Evolutionary conservation across 2,888 invertebrate species (phyloP).

Genomic region (Tenthredo notha): DNA sequence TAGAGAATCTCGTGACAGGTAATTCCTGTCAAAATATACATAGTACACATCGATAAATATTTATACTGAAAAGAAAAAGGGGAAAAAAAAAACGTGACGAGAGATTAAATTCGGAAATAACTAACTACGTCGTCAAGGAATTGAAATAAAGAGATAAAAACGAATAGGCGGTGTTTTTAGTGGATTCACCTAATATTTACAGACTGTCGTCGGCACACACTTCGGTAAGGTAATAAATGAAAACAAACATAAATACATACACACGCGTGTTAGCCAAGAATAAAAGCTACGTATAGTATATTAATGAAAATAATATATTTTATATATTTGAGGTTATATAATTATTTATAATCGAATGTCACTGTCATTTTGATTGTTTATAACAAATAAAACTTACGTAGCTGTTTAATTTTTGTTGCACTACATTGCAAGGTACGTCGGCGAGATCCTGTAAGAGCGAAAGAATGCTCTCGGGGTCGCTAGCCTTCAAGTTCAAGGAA

Average conservation of each 20-base stretch:
- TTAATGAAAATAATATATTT: slow-evolving; percentile 14
- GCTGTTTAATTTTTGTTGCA: slow-evolving; percentile 82
- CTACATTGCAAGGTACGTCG: slow-evolving; percentile 71
- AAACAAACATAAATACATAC: slow-evolving; percentile 24
- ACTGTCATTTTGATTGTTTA: not conserved
- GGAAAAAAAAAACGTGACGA: not conserved
- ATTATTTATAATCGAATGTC: slow-evolving; percentile 6
- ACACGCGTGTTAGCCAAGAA: not conserved
- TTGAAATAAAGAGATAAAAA: slow-evolving; percentile 9
- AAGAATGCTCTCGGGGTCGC: slow-evolving; percentile 62
- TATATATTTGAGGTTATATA: slow-evolving; percentile 35
- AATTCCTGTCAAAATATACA: not conserved
- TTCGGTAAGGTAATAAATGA: slow-evolving; percentile 22
- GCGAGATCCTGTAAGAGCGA: slow-evolving; percentile 67
- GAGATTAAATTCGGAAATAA: slow-evolving; percentile 6
- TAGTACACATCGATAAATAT: not conserved
- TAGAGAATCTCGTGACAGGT: slow-evolving; percentile 16
- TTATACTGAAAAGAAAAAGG: not conserved
- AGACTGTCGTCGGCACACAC: slow-evolving; percentile 18
- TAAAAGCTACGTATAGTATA: not conserved
- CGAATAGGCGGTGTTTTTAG: not conserved
- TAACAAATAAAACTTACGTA: slow-evolving; percentile 79
- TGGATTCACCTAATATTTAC: slow-evolving; percentile 35
- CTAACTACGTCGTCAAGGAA: slow-evolving; percentile 21
- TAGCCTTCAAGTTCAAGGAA: slow-evolving; percentile 55